Evolutionary conservation across 2,797 vertebrate genomes (phyloP).

Genomic region (Galagoides demidoff): DNA sequence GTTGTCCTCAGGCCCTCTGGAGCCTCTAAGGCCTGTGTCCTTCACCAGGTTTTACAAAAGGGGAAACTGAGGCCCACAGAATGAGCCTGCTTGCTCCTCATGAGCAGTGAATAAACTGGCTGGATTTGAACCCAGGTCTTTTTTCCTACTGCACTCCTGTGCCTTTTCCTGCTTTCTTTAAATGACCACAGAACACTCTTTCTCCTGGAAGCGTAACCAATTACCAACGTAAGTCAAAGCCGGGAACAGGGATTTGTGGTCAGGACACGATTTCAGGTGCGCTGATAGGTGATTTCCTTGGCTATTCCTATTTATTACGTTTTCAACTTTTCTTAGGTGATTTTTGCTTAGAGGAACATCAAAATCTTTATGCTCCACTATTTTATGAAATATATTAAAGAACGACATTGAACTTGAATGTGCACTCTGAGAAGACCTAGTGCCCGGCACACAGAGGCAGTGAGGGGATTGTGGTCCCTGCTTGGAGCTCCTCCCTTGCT

Average conservation of each 20-base stretch:
- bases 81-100: neutral
- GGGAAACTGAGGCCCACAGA: neutral
- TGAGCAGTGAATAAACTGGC: neutral
- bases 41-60: neutral
- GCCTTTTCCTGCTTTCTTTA: neutral
- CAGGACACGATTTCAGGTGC: neutral
- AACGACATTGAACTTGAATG: conserved; percentile 72
- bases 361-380: conserved; percentile 67
- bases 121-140: neutral
- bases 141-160: neutral
- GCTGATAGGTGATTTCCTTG: neutral
- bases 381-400: conserved; percentile 79
- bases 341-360: conserved; percentile 73
- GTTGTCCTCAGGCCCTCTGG: neutral
- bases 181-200: neutral
- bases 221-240: neutral
- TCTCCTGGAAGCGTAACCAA: neutral
- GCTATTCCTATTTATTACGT: conserved; percentile 32
- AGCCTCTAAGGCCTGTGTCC: neutral
- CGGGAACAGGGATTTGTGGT: neutral
- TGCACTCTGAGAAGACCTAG: conserved; percentile 65
- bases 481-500: conserved; percentile 43
- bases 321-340: conserved; percentile 54
- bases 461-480: conserved; percentile 44
- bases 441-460: conserved; percentile 40